A percentile compares a stretch with the other conserved stretches of the same genome.
These are phyloP conservation scores for Gymnothorax reevesii DNA, from an alignment of 2,797 vertebrate genomes.

Conservation along the genomic window DNA sequence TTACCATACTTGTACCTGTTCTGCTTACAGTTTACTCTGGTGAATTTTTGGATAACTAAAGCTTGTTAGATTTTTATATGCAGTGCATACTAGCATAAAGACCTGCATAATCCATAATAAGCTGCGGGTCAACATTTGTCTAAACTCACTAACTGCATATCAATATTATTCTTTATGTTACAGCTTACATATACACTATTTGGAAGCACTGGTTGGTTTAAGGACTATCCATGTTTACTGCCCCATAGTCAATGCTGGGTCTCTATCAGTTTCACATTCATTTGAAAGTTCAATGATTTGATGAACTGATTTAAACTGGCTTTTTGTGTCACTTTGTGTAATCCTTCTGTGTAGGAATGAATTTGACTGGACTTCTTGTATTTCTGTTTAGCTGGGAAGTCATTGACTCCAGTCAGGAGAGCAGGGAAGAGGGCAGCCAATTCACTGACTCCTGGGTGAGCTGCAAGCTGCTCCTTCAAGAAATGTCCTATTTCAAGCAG, in stretches of 20 bases:
- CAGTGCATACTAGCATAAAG: background rate
- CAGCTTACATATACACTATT: background rate
- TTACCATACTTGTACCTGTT: background rate
- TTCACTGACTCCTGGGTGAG: conserved; percentile 82
- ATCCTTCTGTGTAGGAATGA: background rate
- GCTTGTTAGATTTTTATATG: background rate
- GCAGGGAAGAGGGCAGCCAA: conserved; percentile 75
- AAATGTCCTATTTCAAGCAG: conserved; percentile 92
- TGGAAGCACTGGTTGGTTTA: background rate
- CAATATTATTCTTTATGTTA: background rate
- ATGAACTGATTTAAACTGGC: background rate
- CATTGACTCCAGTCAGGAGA: conserved; percentile 77
- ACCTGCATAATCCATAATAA: background rate
- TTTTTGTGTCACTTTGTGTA: background rate
- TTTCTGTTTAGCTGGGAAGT: conserved; percentile 82
- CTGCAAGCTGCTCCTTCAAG: conserved; percentile 87
- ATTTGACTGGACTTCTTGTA: conserved; percentile 24
- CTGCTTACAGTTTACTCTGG: background rate
- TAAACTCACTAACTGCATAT: no score
- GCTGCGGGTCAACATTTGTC: background rate
- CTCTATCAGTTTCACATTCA: background rate
- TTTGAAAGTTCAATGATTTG: background rate
- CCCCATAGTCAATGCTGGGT: background rate
- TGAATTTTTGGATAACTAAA: background rate
- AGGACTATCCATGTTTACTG: background rate